Base-by-base conservation (phyloP, 2,888 invertebrate species). In the Rhaphigaster nebulosa region DNA sequence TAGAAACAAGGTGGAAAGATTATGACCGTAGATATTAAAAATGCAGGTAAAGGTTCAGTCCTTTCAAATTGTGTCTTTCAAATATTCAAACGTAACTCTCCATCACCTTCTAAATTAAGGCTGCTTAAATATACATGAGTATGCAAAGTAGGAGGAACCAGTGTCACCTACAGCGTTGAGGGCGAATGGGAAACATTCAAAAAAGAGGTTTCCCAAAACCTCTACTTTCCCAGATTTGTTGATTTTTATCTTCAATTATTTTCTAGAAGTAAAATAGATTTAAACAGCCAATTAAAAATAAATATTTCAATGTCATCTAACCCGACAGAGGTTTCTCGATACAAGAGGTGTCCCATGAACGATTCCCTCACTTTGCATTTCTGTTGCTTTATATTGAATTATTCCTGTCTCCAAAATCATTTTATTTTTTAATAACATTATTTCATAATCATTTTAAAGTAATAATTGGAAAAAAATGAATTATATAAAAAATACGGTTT, bases 21-120 rank as follows among this genome's bases (percentile, higher is more conserved):
- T 38, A 26, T 20, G 23, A 76, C 13, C 38, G 23, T 76, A 38
- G 70, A 76, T 38, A 76, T 76, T 76, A 76, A 76, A 76, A 76
- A 76, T 76, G 18, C 70, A 76, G 70, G 38, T 12, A 38, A 38
- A 34, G 13, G 34, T 76, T 38, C 20, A 76, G 34, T 23, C 70
- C 38, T 76, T 38, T 76, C 34, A 23, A 76, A 76, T 76, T 34
- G 70, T 34, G 20, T 76, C 20, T 38, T 76, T 76, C 70, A 76
- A 76, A 76, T 76, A 76, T 76, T 76, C 70, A 76, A 76, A 76
- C 70, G 34, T 38, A 76, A 76, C 70, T 38, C 70, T 38, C 38
- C 70, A 76, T 76, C 70, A 76, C 70, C 70, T 76, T 76, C 70
- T 76, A 76, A 65, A 76, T 76, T 76, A 76, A 34, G 34, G 8